Evolutionary conservation across 2,113 vertebrate species (phyloP), one percentile per base, ranked within the genome.

Genomic region (Halcyon malimbica): DNA sequence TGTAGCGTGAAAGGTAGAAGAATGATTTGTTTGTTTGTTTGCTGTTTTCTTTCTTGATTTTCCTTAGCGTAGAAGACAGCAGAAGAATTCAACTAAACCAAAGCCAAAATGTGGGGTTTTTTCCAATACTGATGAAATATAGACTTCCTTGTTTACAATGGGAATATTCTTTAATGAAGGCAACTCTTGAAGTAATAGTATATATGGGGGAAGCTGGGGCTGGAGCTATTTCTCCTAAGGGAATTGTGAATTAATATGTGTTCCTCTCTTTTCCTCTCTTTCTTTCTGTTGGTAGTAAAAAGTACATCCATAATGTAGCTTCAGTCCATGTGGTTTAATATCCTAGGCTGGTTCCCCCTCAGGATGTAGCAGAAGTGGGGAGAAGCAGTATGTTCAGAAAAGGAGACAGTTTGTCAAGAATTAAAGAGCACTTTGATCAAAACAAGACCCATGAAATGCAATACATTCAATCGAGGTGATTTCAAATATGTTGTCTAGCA

Each of bases 151-250:
- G 87, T 87, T 93, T 96, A 84, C 46, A 50, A 42, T 93, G 77
- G 85, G 68, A 96, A 87, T 89, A 87, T 77, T 78, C 74, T 94
- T 87, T 95, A 91, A 84, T 87, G 78, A 93, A 75, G 90, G 62
- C 54, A 94, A 53, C 35, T 64, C 51, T 83, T 60, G 29, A 88
- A 84, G 54, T 71, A 83, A 60, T 53, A 63, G 42, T 91, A 59
- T 78, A 28, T 76, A 68, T 54, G 57, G 44, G n/a, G 26, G 19
- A 83, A 50, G 28, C 62, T 87, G 44, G 26, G 54, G n/a, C 75
- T 91, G 87, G 56, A 93, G 57, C 26, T 93, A 56, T 94, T 96
- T 95, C 26, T 93, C 83, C 73, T 79, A 57, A 78, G 83, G 57
- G 94, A 92, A 69, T 21, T 76, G 8, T 93, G 89, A 84, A 78